These are phyloP conservation scores for Tenebrio molitor DNA, from an alignment of 1,140 invertebrate species.

Conservation along the genomic window DNA sequence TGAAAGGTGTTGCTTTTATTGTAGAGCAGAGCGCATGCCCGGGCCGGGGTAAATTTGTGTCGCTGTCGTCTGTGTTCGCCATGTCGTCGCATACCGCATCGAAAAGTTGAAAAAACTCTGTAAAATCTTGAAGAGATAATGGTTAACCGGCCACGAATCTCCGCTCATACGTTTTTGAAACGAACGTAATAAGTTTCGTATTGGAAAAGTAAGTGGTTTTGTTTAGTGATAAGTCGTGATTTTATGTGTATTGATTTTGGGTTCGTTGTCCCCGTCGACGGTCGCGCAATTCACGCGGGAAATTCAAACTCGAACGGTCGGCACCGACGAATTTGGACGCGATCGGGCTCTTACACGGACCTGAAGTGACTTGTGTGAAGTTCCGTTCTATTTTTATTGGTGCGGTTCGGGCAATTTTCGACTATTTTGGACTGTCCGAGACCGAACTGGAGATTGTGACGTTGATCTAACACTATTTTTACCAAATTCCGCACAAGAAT, in stretches of 20 bases:
- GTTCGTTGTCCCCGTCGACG: slow-evolving; percentile 39
- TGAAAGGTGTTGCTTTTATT: no score
- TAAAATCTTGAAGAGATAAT: slow-evolving; percentile 7
- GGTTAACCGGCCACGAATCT: slow-evolving; percentile 11
- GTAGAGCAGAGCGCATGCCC: no score
- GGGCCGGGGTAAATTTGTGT: background rate
- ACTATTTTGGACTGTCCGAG: slow-evolving; percentile 1
- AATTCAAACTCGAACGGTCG: slow-evolving; percentile 19
- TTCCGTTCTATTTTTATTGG: slow-evolving; percentile 21
- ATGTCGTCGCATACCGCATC: slow-evolving; percentile 12
- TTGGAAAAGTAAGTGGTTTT: slow-evolving; percentile 43
- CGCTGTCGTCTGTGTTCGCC: background rate
- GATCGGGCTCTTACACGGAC: background rate
- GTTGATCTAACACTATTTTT: slow-evolving; percentile 25
- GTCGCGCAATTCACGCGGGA: slow-evolving; percentile 1
- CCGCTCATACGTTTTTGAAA: slow-evolving; percentile 17
- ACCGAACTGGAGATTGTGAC: slow-evolving; percentile 22
- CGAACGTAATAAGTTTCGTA: slow-evolving; percentile 38
- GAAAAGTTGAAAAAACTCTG: slow-evolving; percentile 17
- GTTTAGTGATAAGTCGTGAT: slow-evolving; percentile 39
- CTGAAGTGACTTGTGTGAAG: slow-evolving; percentile 37
- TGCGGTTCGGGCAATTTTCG: slow-evolving; percentile 27
- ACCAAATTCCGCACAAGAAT: slow-evolving; percentile 30
- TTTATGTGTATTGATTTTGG: slow-evolving; percentile 44
- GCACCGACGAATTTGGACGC: background rate